Percentiles rank a stretch among this genome's conserved stretches.
phyloP scores from a whole-genome alignment of 2,797 vertebrate species.

The Myotis daubentonii region DNA sequence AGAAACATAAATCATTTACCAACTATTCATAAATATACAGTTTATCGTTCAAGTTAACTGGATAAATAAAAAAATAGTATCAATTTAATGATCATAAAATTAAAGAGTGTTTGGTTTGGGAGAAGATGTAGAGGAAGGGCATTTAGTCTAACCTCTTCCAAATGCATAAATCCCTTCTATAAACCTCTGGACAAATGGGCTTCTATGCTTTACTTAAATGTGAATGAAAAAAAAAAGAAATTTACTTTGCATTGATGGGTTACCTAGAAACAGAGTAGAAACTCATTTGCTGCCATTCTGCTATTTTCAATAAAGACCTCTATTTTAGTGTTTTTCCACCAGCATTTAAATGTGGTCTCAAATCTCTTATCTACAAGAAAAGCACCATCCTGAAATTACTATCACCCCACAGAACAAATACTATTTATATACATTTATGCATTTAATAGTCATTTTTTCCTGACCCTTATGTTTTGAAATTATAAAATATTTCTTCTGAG shows the following conservation, averaged over 20 bases:
- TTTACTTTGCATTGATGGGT: not conserved
- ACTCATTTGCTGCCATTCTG: not conserved
- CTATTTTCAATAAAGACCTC: not conserved
- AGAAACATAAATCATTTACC: not conserved
- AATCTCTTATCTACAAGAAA: not conserved
- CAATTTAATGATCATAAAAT: not conserved
- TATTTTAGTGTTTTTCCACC: not conserved
- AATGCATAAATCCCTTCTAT: not conserved
- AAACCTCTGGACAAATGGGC: not conserved
- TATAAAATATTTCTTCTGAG: not conserved
- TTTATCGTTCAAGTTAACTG: not conserved
- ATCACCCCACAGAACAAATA: not conserved
- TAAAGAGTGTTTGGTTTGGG: not conserved
- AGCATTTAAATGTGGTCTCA: not conserved
- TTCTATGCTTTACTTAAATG: not conserved
- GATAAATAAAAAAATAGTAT: not conserved
- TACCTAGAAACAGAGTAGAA: not conserved
- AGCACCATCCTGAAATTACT: not conserved
- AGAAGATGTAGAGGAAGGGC: not conserved
- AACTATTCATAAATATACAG: not conserved
- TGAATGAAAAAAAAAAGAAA: not conserved
- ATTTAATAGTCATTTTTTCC: not conserved
- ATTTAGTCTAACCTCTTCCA: not conserved
- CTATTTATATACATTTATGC: not conserved
- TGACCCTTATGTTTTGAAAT: not conserved